A percentile compares a stretch with the other conserved stretches of the same genome.
Evolutionary conservation across 2,797 vertebrate genomes (phyloP).

Genomic region (Gymnocypris eckloni): DNA sequence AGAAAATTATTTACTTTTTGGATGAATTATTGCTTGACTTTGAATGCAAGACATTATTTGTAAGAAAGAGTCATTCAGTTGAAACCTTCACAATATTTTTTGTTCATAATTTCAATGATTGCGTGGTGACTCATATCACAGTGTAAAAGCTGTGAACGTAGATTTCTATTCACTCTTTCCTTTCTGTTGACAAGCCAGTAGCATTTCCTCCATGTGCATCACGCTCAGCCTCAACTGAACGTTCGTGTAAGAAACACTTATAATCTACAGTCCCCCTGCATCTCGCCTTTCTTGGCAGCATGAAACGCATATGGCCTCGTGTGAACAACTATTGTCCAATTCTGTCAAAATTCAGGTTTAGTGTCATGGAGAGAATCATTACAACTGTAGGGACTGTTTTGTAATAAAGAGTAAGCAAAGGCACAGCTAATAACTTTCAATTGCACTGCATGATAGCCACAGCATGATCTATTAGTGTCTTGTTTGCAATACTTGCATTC

Average conservation of each 20-base stretch:
- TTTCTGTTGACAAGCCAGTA: constrained; percentile 37
- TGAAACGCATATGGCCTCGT: constrained; percentile 37
- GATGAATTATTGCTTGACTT: not conserved
- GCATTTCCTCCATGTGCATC: constrained; percentile 25
- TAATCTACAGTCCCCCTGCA: constrained; percentile 20
- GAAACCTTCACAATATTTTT: not conserved
- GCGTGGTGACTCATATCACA: constrained; percentile 31
- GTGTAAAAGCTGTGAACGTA: constrained; percentile 26
- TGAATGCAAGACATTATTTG: not conserved
- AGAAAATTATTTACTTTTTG: not conserved
- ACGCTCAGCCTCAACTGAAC: constrained; percentile 12
- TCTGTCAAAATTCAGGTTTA: constrained; percentile 20
- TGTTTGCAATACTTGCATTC: not conserved
- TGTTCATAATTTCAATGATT: constrained; percentile 24
- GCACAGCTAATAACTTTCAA: not conserved
- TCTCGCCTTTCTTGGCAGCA: constrained; percentile 46
- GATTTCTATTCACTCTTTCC: constrained; percentile 22
- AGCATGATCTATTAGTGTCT: not conserved
- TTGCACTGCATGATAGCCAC: not conserved
- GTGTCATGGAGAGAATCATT: not conserved
- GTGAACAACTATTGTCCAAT: constrained; percentile 29
- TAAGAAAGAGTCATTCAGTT: not conserved
- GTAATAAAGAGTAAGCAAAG: not conserved
- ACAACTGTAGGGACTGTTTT: constrained; percentile 2
- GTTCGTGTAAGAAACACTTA: constrained; percentile 10